phyloP scores from a whole-genome alignment of 1,140 invertebrate genomes.

The Acromyrmex charruanus region DNA sequence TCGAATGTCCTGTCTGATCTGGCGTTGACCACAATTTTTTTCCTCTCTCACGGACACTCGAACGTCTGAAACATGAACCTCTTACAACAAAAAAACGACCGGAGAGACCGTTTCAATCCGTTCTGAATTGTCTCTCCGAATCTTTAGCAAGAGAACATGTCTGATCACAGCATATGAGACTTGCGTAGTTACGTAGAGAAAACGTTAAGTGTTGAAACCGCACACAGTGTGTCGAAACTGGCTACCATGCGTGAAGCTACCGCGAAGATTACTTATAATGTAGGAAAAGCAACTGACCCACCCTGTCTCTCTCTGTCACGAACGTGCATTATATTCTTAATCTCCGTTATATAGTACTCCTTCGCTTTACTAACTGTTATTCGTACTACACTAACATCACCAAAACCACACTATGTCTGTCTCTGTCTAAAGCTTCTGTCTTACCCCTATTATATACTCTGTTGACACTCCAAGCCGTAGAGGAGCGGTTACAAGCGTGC shows the following conservation, averaged over 20 bases:
- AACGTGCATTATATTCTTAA: conserved; percentile 38
- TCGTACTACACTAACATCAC: conserved; percentile 46
- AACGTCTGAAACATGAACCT: neutral
- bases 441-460: conserved; percentile 46
- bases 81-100: neutral
- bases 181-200: conserved; percentile 43
- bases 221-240: conserved; percentile 3
- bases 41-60: neutral
- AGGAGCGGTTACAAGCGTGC: conserved; percentile 67
- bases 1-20: conserved; percentile 18
- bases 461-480: conserved; percentile 51
- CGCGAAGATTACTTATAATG: conserved; percentile 29
- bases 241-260: conserved; percentile 6
- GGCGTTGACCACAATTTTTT: conserved; percentile 23
- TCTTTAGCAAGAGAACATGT: conserved; percentile 46
- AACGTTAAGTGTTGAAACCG: conserved; percentile 32
- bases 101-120: conserved; percentile 33
- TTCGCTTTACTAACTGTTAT: conserved; percentile 43
- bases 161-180: conserved; percentile 50
- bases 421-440: conserved; percentile 58
- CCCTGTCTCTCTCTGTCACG: conserved; percentile 37
- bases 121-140: conserved; percentile 33
- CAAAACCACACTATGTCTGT: conserved; percentile 37
- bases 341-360: conserved; percentile 44
- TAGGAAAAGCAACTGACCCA: conserved; percentile 34